Evolutionary conservation across 1,140 invertebrate genomes (phyloP).

Genomic region (Leptonema lineaticorne): DNA sequence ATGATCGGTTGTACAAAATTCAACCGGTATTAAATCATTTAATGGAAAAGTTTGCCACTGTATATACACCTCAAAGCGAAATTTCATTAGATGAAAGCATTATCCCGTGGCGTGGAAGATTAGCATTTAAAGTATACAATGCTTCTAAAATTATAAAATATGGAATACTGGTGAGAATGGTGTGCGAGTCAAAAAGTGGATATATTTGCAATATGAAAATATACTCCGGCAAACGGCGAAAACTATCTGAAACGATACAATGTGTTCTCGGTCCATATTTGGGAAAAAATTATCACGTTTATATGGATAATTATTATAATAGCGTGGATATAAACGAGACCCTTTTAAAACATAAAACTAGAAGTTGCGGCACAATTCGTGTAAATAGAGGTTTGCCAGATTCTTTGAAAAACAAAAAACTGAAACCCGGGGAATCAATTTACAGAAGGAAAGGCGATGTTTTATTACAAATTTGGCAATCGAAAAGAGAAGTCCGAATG

Average conservation of each 20-base stretch:
- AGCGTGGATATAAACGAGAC: conserved; percentile 35
- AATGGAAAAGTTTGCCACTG: conserved; percentile 29
- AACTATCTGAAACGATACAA: conserved; percentile 37
- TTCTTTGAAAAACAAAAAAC: conserved; percentile 21
- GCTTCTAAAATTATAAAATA: conserved; percentile 30
- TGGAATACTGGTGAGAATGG: conserved; percentile 37
- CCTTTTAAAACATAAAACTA: conserved; percentile 31
- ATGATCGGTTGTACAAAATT: conserved; percentile 36
- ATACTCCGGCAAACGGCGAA: conserved; percentile 37
- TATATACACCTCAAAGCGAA: conserved; percentile 32
- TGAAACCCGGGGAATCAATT: conserved; percentile 16
- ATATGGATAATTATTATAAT: conserved; percentile 42
- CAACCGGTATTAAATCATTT: conserved; percentile 33
- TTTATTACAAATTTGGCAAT: conserved; percentile 21
- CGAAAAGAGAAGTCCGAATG: conserved; percentile 13
- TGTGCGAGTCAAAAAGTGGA: conserved; percentile 39
- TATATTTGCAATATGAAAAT: conserved; percentile 40
- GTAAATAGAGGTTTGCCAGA: conserved; percentile 29
- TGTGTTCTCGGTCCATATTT: conserved; percentile 31
- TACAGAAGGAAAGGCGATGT: conserved; percentile 18
- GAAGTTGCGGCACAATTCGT: conserved; percentile 36
- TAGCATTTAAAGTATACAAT: conserved; percentile 25
- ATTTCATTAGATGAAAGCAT: conserved; percentile 39
- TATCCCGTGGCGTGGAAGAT: conserved; percentile 39
- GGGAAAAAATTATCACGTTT: conserved; percentile 39